Percentiles rank a stretch among this genome's conserved stretches.
phyloP scores from a whole-genome alignment of 1,140 invertebrate genomes.

The Andrena cerasifolii region DNA sequence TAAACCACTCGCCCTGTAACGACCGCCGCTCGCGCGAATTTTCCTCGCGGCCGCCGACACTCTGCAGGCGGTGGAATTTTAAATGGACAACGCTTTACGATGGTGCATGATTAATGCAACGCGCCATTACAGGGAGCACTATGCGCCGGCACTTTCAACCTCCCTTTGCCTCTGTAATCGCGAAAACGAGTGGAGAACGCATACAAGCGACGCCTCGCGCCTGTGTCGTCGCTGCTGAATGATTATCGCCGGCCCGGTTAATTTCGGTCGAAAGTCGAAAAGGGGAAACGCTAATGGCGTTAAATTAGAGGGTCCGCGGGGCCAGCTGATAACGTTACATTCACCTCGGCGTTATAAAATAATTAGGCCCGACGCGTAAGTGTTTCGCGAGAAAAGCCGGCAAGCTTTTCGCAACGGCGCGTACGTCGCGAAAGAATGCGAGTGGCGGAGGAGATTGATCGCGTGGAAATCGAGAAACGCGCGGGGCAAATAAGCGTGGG shows the following conservation, averaged over 20 bases:
- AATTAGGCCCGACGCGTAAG: too few relatives aligned
- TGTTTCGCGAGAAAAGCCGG: too few relatives aligned
- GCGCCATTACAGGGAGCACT: slow-evolving; percentile 27
- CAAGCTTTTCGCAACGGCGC: too few relatives aligned
- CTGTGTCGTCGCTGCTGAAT: neutral
- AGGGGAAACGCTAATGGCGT: slow-evolving; percentile 61
- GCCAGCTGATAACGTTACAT: too few relatives aligned
- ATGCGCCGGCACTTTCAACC: neutral
- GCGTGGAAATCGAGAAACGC: neutral
- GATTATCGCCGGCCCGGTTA: slow-evolving; percentile 26
- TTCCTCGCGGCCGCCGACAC: neutral
- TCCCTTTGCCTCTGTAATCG: neutral
- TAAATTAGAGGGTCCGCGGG: slow-evolving; percentile 24
- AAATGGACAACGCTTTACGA: slow-evolving; percentile 39
- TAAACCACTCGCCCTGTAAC: neutral
- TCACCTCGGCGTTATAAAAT: too few relatives aligned
- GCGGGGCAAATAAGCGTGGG: neutral
- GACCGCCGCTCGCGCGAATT: slow-evolving; percentile 17
- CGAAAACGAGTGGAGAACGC: slow-evolving; percentile 10
- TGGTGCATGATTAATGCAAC: slow-evolving; percentile 46
- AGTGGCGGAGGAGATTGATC: neutral
- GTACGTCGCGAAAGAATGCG: neutral
- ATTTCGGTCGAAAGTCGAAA: slow-evolving; percentile 29
- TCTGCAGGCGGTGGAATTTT: slow-evolving; percentile 21
- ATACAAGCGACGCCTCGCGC: neutral